Percentiles rank a stretch among this genome's conserved stretches.
phyloP scores from a whole-genome alignment of 2,888 invertebrate genomes.

The Blomia tropicalis region DNA sequence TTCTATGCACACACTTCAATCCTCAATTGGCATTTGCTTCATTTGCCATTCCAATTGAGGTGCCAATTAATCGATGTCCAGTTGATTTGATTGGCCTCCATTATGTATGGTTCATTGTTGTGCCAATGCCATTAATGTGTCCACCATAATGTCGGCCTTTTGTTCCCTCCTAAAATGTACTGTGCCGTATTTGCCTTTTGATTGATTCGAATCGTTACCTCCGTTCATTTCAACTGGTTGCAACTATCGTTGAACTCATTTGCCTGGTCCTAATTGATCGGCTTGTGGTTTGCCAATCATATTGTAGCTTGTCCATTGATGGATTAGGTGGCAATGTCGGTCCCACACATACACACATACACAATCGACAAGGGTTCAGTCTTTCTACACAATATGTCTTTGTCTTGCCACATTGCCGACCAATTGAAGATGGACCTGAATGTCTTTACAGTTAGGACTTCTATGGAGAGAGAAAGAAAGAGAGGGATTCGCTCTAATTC shows the following conservation, averaged over 20 bases:
- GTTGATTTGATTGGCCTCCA: not conserved
- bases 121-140: not conserved
- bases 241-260: not conserved
- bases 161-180: not conserved
- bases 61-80: slow-evolving; percentile 13
- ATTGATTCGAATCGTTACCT: slow-evolving; percentile 7
- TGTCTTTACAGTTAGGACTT: too few relatives aligned
- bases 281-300: not conserved
- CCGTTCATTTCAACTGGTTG: not conserved
- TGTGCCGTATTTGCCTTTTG: slow-evolving; percentile 3
- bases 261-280: slow-evolving; percentile 7
- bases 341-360: not conserved
- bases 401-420: too few relatives aligned
- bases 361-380: too few relatives aligned
- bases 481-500: not conserved
- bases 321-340: slow-evolving; percentile 10
- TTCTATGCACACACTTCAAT: not conserved
- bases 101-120: not conserved
- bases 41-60: not conserved
- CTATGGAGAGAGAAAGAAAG: not conserved
- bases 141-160: not conserved
- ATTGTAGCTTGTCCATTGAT: not conserved
- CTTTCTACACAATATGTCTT: too few relatives aligned
- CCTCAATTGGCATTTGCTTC: not conserved
- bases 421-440: not conserved